These are phyloP conservation scores for Echinometra lucunter DNA, from an alignment of 53 echinoderm and acorn worm genomes.

Conservation along the genomic window DNA sequence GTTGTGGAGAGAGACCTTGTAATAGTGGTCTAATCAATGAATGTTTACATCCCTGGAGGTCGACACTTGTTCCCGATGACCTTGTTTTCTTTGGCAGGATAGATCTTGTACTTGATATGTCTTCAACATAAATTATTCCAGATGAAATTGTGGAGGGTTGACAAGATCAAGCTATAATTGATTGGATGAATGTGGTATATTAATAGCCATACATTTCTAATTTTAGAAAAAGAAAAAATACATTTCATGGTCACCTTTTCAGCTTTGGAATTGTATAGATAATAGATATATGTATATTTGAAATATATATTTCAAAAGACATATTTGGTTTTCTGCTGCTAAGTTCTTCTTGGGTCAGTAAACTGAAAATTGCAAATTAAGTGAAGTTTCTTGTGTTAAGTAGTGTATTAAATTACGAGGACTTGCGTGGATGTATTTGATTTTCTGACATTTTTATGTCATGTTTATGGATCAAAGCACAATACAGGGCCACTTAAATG, in stretches of 20 bases:
- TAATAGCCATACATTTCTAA: not conserved
- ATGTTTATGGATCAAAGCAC: not conserved
- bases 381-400: no score
- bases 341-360: no score
- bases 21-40: conserved; percentile 7
- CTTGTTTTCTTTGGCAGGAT: conserved; percentile 47
- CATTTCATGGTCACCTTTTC: not conserved
- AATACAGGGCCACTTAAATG: not conserved
- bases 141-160: not conserved
- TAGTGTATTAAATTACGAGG: no score
- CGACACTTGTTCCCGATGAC: conserved; percentile 38
- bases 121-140: not conserved
- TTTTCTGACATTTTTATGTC: no score
- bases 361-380: no score
- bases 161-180: not conserved
- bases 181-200: not conserved
- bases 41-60: conserved; percentile 13
- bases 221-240: not conserved
- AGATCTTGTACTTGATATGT: conserved; percentile 7
- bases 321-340: no score
- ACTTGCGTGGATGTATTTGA: no score
- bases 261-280: not conserved
- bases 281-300: no score
- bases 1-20: conserved; percentile 2
- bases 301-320: no score